A percentile compares a stretch with the other conserved stretches of the same genome.
phyloP scores from a whole-genome alignment of 2,888 invertebrate genomes.

The Trissolcus japonicus region DNA sequence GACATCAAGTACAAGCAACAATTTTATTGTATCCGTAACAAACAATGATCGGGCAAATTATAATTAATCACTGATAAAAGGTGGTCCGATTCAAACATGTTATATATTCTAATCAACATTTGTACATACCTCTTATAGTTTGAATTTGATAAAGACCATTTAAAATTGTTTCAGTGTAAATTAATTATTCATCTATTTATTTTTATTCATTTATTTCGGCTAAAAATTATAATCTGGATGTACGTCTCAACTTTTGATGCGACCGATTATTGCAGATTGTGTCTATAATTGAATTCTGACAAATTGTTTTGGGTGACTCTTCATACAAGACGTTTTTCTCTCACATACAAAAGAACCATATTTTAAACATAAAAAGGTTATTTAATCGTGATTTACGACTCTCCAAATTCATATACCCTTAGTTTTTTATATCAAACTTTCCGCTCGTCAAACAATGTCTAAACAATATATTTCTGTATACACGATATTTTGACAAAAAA shows the following conservation, averaged over 20 bases:
- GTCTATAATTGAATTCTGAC: no score
- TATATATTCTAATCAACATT: conserved; percentile 21
- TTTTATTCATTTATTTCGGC: no score
- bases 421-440: conserved; percentile 45
- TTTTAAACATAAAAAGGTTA: conserved; percentile 16
- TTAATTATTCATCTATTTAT: no score
- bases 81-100: conserved; percentile 18
- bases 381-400: conserved; percentile 7
- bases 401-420: conserved; percentile 33
- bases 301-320: no score
- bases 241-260: no score
- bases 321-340: background rate
- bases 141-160: no score
- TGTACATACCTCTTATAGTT: conserved; percentile 5
- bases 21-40: conserved; percentile 20
- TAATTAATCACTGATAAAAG: background rate
- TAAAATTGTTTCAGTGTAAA: no score
- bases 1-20: background rate
- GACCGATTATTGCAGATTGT: no score
- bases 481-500: conserved; percentile 59
- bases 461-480: conserved; percentile 54
- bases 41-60: conserved; percentile 21
- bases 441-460: conserved; percentile 47
- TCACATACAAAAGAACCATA: background rate
- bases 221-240: no score